Evolutionary conservation across 2,888 invertebrate genomes (phyloP).

Genomic region (Drosophila multiciliata): DNA sequence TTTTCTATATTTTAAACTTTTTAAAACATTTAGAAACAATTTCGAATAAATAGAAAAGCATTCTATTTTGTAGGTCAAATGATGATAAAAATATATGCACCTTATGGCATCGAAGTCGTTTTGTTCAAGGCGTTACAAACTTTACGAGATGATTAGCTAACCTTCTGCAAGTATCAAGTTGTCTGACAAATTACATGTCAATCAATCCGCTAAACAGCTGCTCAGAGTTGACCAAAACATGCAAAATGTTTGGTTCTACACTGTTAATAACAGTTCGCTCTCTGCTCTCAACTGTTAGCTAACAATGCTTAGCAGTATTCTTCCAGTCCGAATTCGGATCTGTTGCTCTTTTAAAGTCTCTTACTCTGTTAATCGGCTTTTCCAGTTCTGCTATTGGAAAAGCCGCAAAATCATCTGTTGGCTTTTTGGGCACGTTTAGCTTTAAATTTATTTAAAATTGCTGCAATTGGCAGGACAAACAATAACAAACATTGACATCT

Average conservation of each 20-base stretch:
- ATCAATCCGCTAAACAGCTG: conserved; percentile 17
- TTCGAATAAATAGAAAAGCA: too few species aligned
- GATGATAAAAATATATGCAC: too few species aligned
- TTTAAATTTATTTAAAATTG: conserved; percentile 18
- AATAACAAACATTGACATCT: conserved; percentile 27
- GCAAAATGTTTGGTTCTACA: background rate
- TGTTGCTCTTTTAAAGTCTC: conserved; percentile 40
- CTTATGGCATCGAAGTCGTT: too few species aligned
- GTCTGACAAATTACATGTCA: conserved; percentile 36
- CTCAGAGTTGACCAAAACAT: background rate
- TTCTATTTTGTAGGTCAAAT: too few species aligned
- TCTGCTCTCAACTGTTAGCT: conserved; percentile 6
- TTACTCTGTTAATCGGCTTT: background rate
- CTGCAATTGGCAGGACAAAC: conserved; percentile 18
- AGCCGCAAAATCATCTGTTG: conserved; percentile 64
- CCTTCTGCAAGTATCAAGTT: conserved; percentile 7
- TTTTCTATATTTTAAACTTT: too few species aligned
- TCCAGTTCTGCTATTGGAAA: conserved; percentile 55
- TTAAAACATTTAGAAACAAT: too few species aligned
- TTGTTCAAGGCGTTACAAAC: background rate
- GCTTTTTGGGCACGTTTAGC: conserved; percentile 8
- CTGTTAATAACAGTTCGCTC: background rate
- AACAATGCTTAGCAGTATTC: conserved; percentile 14
- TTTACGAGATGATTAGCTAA: background rate
- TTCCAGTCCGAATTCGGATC: background rate